Evolutionary conservation across 1,140 invertebrate genomes (phyloP).

Genomic region (Trichomalopsis sarcophagae): DNA sequence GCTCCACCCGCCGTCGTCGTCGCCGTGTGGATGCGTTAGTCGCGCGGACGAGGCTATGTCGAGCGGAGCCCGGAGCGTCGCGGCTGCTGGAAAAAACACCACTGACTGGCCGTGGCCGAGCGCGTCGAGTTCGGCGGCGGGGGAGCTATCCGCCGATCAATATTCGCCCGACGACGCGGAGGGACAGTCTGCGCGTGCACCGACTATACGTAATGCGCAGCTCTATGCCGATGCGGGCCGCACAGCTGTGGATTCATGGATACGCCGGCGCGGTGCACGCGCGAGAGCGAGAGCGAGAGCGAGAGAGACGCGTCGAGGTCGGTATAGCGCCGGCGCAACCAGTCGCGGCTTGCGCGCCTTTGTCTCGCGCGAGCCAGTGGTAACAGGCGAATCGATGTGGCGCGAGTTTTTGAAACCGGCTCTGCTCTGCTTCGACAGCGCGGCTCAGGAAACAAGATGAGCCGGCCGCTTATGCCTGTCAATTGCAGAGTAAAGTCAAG

Average conservation of each 20-base stretch:
- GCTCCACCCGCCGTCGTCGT: not conserved
- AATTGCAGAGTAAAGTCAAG: too few relatives aligned
- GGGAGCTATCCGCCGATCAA: not conserved
- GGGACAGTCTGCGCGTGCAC: too few relatives aligned
- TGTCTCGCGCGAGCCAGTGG: not conserved
- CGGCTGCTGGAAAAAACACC: constrained; percentile 8
- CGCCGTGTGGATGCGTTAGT: not conserved
- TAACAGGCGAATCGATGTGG: too few relatives aligned
- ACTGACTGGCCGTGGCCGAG: not conserved
- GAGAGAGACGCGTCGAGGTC: not conserved
- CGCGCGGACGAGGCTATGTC: not conserved
- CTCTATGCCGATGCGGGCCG: too few relatives aligned
- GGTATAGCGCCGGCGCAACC: not conserved
- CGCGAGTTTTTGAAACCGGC: too few relatives aligned
- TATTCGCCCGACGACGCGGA: not conserved
- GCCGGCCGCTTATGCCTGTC: too few relatives aligned
- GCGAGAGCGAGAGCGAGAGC: not conserved
- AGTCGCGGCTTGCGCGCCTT: constrained; percentile 6
- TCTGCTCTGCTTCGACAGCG: too few relatives aligned
- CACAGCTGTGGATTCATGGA: too few relatives aligned
- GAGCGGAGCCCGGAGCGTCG: not conserved
- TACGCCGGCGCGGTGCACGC: not conserved
- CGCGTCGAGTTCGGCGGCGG: not conserved
- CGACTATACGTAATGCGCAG: too few relatives aligned
- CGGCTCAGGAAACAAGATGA: too few relatives aligned